Evolutionary conservation across 2,888 invertebrate genomes (phyloP), one percentile per base, ranked within the genome.

Genomic region (Thereva nobilitata): DNA sequence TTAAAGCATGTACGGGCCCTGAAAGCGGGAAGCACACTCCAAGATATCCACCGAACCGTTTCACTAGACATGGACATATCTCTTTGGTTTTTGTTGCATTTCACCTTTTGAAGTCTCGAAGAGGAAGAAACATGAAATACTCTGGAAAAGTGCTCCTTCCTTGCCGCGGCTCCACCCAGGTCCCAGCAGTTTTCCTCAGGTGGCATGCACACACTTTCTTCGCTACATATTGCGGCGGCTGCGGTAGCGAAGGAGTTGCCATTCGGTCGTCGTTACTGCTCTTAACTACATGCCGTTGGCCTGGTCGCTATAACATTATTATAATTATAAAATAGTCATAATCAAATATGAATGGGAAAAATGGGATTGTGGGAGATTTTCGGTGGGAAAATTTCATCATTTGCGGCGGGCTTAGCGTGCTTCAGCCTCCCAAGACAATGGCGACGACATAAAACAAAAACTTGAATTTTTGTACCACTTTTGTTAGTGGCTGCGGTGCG

Each of bases 291-390:
- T 42, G 59, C 34, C 47, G 47, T 49, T 49, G 37, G 35, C 38
- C 61, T 50, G 23, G 40, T 40, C 50, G 9, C 40, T 41, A 5
- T 41, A 8, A 50, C 40, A 50, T 61, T 61, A 61, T 61, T 40
- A 61, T 50, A 61, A 61, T 61, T 61, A 61, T 61, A 61, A 61
- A 61, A 61, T 61, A 42, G 61, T 61, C 61, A 61, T 61, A 61
- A 61, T 61, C 61, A 61, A 61, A 50, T 61, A 50, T 61, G 61
- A 61, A 61, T 50, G 50, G 50, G 42, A 59, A 67, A 71, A 72
- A 71, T 67, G 67, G 68, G 71, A 72, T 68, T 72, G 72, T 72
- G 72, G 70, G 72, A 72, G 71, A 69, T 67, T 68, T 72, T 71
- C 66, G 70, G 69, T 72, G 72, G 71, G 72, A 72, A 72, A 71